Evolutionary conservation across 2,888 invertebrate species (phyloP).

Genomic region (Ophion costatus): DNA sequence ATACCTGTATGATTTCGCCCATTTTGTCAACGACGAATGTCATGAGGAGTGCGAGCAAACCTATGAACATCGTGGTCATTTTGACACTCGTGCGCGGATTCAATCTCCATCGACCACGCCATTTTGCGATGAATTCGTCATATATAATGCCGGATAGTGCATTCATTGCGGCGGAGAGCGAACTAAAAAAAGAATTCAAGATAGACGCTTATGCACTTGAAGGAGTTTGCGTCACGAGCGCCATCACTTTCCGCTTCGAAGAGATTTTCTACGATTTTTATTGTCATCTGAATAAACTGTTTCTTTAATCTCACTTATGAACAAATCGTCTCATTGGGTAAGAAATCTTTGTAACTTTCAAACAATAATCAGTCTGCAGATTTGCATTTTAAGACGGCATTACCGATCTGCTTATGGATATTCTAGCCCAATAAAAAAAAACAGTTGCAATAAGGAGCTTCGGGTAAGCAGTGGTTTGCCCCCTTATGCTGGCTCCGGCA

Average conservation of each 20-base stretch:
- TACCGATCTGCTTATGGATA: too few relatives aligned
- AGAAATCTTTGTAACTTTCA: too few relatives aligned
- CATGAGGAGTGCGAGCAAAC: slow-evolving; percentile 84
- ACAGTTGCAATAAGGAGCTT: too few relatives aligned
- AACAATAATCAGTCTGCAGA: too few relatives aligned
- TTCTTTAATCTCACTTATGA: background rate
- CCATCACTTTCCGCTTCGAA: background rate
- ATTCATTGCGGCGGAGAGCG: slow-evolving; percentile 84
- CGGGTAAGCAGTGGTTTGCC: too few relatives aligned
- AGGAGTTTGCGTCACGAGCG: background rate
- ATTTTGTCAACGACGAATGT: slow-evolving; percentile 86
- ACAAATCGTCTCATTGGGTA: too few relatives aligned
- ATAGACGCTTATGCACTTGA: background rate
- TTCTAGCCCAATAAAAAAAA: too few relatives aligned
- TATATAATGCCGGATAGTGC: slow-evolving; percentile 86
- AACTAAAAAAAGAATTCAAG: slow-evolving; percentile 35
- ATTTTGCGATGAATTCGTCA: slow-evolving; percentile 86
- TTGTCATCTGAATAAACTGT: background rate
- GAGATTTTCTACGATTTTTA: background rate
- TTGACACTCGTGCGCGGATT: slow-evolving; percentile 78
- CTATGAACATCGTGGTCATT: slow-evolving; percentile 84
- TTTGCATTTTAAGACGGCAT: too few relatives aligned
- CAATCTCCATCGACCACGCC: slow-evolving; percentile 84
- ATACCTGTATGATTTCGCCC: slow-evolving; percentile 87
- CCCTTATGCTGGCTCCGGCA: too few relatives aligned